Conservation (phyloP, 2,888 invertebrate species). For the Scaptomyza cyrtandrae region DNA sequence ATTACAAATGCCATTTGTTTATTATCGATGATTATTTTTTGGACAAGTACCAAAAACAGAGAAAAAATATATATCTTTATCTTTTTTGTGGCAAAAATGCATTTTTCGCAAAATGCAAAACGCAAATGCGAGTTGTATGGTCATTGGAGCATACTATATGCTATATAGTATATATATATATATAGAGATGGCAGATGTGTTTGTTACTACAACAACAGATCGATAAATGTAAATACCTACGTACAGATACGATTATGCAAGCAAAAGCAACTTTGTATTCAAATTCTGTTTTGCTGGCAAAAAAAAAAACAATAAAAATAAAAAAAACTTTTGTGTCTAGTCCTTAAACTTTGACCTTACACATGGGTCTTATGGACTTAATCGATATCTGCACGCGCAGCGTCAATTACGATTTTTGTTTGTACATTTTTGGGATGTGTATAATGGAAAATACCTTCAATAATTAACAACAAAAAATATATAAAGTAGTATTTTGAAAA, state of each 20-base stretch:
- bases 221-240: conserved; percentile 13
- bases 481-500: conserved; percentile 33
- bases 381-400: conserved; percentile 49
- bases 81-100: conserved; percentile 24
- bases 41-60: conserved; percentile 61
- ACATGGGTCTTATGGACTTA: conserved; percentile 5
- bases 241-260: conserved; percentile 14
- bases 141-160: conserved; percentile 2
- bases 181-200: neutral
- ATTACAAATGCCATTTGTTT: conserved; percentile 56
- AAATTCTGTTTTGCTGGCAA: conserved; percentile 4
- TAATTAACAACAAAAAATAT: neutral
- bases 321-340: neutral
- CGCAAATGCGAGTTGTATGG: conserved; percentile 2
- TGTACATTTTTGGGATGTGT: conserved; percentile 8
- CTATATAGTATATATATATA: neutral
- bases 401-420: conserved; percentile 6
- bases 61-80: conserved; percentile 19
- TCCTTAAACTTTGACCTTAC: conserved; percentile 28
- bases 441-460: conserved; percentile 1
- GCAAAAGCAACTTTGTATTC: neutral
- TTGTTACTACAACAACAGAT: conserved; percentile 23
- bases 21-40: conserved; percentile 54
- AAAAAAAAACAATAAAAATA: neutral
- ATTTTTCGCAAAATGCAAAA: conserved; percentile 10